Evolutionary conservation across 1,140 invertebrate genomes (phyloP), one percentile per base, ranked within the genome.

Genomic region (Drosophila trapezifrons): DNA sequence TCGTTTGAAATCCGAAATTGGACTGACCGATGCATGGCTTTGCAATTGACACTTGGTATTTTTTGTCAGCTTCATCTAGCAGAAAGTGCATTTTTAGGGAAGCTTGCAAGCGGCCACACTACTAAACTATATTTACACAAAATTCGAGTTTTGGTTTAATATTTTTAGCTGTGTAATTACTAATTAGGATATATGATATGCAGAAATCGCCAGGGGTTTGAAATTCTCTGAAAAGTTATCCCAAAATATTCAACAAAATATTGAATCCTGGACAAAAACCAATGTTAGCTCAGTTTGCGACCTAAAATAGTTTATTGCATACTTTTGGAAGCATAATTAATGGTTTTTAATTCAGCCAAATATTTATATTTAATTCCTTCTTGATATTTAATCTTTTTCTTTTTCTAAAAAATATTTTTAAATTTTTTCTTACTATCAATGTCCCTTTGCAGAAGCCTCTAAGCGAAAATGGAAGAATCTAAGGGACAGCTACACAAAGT

Each of bases 401-500:
- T 18, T 75, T n/a, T n/a, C n/a, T n/a, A n/a, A n/a, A n/a, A n/a
- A n/a, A n/a, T n/a, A n/a, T n/a, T n/a, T n/a, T n/a, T n/a, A n/a
- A 9, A 1, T 12, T 18, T 45, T 20, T 9, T 9, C 25, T 4
- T 10, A 32, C 10, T 32, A 32, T 4, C 22, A 22, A 22, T 22
- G 22, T 22, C 1, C 7, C 12, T 55, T 87, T 78, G 10, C 74
- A 92, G 91, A 92, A 57, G 91, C 91, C n/a, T 90, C 91, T 9
- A 92, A 92, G 55, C 66, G 91, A 76, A 92, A 92, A 92, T 92
- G 91, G 91, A 92, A 92, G 62, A 92, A 92, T 59, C 57, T 92
- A 25, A 87, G 91, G 27, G 91, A 92, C 84, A 92, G 91, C 59
- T 92, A 92, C 45, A 92, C 91, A 17, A 92, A 92, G 67, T 92